Evolutionary conservation across 2,888 invertebrate species (phyloP).

Genomic region (Cerastoderma edule): DNA sequence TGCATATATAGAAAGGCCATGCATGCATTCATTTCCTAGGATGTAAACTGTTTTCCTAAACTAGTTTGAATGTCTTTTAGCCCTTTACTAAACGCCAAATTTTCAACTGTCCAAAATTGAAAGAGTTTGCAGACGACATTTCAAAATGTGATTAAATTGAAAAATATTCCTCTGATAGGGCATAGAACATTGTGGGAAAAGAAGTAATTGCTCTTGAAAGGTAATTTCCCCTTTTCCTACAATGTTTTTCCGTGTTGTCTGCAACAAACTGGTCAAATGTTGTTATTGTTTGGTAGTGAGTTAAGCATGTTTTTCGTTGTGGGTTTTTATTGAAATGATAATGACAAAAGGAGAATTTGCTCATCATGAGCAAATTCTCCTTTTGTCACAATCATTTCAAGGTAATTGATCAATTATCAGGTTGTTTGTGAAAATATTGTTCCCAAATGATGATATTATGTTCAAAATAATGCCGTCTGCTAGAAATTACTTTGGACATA

Average conservation of each 20-base stretch:
- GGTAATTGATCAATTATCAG: too few relatives aligned
- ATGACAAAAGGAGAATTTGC: slow-evolving; percentile 1
- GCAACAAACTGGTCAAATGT: neutral
- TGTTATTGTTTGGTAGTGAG: neutral
- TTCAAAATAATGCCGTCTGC: too few relatives aligned
- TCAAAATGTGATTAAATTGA: too few relatives aligned
- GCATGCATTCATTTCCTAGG: too few relatives aligned
- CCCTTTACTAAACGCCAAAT: neutral
- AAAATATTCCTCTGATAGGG: too few relatives aligned
- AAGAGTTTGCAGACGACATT: neutral
- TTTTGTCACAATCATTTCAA: slow-evolving; percentile 4
- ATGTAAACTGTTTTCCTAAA: too few relatives aligned
- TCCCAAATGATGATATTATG: too few relatives aligned
- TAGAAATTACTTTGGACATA: too few relatives aligned
- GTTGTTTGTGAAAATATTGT: too few relatives aligned
- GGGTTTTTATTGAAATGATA: too few relatives aligned
- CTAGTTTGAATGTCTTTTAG: too few relatives aligned
- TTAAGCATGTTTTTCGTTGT: neutral
- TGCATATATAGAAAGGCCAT: too few relatives aligned
- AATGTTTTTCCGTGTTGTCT: neutral
- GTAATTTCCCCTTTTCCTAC: slow-evolving; percentile 6
- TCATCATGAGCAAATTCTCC: neutral
- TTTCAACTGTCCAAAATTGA: neutral
- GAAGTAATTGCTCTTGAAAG: slow-evolving; percentile 1
- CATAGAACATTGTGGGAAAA: slow-evolving; percentile 1